Evolutionary conservation across 2,888 invertebrate genomes (phyloP).

Genomic region (Tinea trinotella): DNA sequence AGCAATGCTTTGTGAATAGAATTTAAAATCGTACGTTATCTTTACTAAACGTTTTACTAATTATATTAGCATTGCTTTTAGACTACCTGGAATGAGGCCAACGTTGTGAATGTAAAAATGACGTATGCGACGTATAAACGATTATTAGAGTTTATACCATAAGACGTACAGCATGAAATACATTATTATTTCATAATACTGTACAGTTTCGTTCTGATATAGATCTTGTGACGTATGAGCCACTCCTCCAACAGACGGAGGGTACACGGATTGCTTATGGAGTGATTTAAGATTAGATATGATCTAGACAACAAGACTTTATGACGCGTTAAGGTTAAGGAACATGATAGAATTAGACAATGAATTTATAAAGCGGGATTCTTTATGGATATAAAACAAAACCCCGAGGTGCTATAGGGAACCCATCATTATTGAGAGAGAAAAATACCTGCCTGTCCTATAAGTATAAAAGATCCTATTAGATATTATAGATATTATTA

Average conservation of each 20-base stretch:
- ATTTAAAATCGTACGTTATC: not conserved
- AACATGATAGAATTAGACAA: too few relatives aligned
- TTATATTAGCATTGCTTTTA: constrained; percentile 2
- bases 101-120: not conserved
- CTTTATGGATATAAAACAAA: too few relatives aligned
- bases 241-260: constrained; percentile 1
- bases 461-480: too few relatives aligned
- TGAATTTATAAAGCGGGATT: too few relatives aligned
- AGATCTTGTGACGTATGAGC: constrained; percentile 8
- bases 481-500: too few relatives aligned
- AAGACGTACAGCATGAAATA: not conserved
- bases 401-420: too few relatives aligned
- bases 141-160: not conserved
- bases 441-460: too few relatives aligned
- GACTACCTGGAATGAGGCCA: constrained; percentile 13
- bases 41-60: not conserved
- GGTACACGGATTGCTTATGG: not conserved
- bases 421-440: too few relatives aligned
- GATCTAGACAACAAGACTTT: not conserved
- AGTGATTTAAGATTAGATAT: not conserved
- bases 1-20: not conserved
- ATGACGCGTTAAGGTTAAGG: too few relatives aligned
- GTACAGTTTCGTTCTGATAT: constrained; percentile 1
- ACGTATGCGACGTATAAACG: not conserved
- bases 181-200: not conserved